A percentile compares a stretch with the other conserved stretches of the same genome.
phyloP scores from a whole-genome alignment of 2,113 vertebrate genomes.

The Pimephales promelas region DNA sequence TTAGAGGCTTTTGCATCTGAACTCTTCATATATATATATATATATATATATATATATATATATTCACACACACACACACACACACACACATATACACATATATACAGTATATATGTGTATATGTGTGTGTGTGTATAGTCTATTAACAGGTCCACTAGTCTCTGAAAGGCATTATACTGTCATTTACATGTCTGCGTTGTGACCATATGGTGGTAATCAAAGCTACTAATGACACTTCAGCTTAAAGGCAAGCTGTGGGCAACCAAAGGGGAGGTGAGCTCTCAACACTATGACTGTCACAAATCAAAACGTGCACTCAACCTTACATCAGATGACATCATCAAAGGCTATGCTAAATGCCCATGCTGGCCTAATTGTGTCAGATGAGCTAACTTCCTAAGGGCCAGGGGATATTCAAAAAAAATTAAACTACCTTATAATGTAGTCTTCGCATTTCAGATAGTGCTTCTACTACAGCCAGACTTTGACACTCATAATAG shows the following conservation, averaged over 20 bases:
- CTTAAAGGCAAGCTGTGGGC: neutral
- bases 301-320: constrained; percentile 5
- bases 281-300: neutral
- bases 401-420: neutral
- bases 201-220: constrained; percentile 2
- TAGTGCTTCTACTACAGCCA: neutral
- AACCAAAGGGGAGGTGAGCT: neutral
- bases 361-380: constrained; percentile 24
- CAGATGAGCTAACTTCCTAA: neutral
- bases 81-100: too few relatives aligned
- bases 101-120: too few relatives aligned
- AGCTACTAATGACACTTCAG: neutral
- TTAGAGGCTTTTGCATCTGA: too few relatives aligned
- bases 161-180: neutral
- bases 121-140: too few relatives aligned
- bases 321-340: constrained; percentile 26
- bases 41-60: too few relatives aligned
- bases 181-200: neutral
- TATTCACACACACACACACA: too few relatives aligned
- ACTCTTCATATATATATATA: too few relatives aligned
- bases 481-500: neutral
- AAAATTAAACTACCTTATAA: neutral
- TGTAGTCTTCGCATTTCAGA: neutral
- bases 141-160: neutral
- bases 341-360: neutral